Evolutionary conservation across 2,797 vertebrate species (phyloP).

Genomic region (Enteromius fasciolatus): DNA sequence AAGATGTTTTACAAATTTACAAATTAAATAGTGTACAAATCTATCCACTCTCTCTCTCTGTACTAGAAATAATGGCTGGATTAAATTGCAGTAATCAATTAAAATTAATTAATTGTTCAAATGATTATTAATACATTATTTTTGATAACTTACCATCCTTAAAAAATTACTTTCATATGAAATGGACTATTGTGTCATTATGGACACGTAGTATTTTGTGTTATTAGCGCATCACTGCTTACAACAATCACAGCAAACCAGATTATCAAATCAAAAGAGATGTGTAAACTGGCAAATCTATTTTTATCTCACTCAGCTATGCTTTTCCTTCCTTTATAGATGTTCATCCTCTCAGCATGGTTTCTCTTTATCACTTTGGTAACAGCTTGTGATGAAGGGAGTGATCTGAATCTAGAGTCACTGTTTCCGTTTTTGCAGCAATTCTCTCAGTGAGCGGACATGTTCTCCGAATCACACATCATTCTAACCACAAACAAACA

Average conservation of each 20-base stretch:
- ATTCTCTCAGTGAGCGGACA: slow-evolving; percentile 10
- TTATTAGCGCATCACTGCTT: background rate
- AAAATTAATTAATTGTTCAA: background rate
- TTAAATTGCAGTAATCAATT: background rate
- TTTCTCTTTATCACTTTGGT: background rate
- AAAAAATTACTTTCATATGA: background rate
- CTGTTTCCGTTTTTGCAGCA: slow-evolving; percentile 19
- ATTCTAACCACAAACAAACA: slow-evolving; percentile 50
- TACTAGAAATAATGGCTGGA: background rate
- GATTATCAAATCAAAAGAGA: background rate
- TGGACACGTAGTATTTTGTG: background rate
- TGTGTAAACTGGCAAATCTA: background rate
- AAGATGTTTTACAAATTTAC: background rate
- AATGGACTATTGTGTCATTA: background rate
- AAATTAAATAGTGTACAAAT: background rate
- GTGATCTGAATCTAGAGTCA: background rate
- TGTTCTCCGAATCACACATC: slow-evolving; percentile 9
- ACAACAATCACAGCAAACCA: background rate
- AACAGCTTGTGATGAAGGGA: background rate
- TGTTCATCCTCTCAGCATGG: background rate
- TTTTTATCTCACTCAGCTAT: background rate
- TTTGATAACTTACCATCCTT: background rate
- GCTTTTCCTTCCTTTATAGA: background rate
- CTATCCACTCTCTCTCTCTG: background rate
- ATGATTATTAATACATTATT: background rate